Conservation (phyloP, 2,113 vertebrate species). For the Anthoscopus minutus region DNA sequence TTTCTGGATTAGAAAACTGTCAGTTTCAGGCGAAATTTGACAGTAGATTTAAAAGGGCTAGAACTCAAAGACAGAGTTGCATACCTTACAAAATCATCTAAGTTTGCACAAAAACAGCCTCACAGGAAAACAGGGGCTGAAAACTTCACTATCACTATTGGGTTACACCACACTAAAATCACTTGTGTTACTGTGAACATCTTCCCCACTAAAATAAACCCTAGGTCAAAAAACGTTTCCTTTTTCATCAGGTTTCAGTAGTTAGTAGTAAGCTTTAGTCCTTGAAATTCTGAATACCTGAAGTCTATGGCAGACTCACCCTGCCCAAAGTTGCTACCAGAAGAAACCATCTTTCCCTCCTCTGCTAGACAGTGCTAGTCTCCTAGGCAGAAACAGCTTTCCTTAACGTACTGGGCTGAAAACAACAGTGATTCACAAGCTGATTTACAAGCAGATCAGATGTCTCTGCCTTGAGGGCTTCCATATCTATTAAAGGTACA, state of each 20-base stretch:
- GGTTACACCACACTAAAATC: not conserved
- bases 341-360: not conserved
- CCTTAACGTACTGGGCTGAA: not conserved
- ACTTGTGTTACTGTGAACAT: not conserved
- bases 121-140: not conserved
- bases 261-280: not conserved
- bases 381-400: not conserved
- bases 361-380: not conserved
- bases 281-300: not conserved
- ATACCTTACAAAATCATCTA: not conserved
- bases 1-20: not conserved
- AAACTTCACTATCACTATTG: fast-evolving
- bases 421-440: not conserved
- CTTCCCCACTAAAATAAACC: not conserved
- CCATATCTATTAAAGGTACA: not conserved
- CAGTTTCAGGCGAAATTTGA: not conserved
- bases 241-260: not conserved
- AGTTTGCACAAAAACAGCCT: not conserved
- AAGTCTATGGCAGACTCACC: not conserved
- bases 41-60: not conserved
- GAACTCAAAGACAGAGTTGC: not conserved
- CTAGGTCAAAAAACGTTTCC: not conserved
- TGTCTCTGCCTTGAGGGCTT: not conserved
- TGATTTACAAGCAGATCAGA: conserved; percentile 22
- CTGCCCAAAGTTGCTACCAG: not conserved